A percentile compares a stretch with the other conserved stretches of the same genome.
Evolutionary conservation across 2,797 vertebrate species (phyloP).

Genomic region (Sebastes diaconus): DNA sequence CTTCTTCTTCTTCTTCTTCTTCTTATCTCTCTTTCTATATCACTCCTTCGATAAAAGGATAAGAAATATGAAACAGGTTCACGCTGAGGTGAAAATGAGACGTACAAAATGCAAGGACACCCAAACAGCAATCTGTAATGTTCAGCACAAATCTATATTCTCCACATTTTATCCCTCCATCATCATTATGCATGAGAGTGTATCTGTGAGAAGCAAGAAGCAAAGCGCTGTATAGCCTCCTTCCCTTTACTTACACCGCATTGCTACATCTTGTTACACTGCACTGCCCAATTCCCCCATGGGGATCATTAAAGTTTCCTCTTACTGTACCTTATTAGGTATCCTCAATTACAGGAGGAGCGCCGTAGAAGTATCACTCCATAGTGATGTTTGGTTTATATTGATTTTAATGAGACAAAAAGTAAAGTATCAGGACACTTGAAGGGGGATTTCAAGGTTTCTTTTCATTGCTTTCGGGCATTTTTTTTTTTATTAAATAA

Average conservation of each 20-base stretch:
- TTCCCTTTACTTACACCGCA: conserved; percentile 23
- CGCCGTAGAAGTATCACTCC: neutral
- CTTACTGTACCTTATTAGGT: conserved; percentile 29
- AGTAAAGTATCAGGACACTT: neutral
- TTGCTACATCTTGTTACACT: conserved; percentile 43
- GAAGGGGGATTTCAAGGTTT: neutral
- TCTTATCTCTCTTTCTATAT: conserved; percentile 10
- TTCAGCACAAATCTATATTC: conserved; percentile 25
- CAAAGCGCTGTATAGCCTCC: neutral
- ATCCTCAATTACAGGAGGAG: conserved; percentile 20
- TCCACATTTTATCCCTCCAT: neutral
- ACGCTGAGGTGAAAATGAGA: conserved; percentile 17
- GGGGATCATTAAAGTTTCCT: conserved; percentile 57
- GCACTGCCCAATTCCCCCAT: conserved; percentile 19
- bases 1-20: neutral
- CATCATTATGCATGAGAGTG: conserved; percentile 23
- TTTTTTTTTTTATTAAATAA: neutral
- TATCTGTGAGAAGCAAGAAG: conserved; percentile 5
- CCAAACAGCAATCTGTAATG: neutral
- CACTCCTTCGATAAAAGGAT: neutral
- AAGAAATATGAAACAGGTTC: conserved; percentile 23
- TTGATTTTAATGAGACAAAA: conserved; percentile 37
- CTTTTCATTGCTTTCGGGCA: neutral
- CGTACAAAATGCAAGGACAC: neutral
- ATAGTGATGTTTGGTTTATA: conserved; percentile 5